Conservation (phyloP, 2,888 invertebrate species). For the Taenaris catops region DNA sequence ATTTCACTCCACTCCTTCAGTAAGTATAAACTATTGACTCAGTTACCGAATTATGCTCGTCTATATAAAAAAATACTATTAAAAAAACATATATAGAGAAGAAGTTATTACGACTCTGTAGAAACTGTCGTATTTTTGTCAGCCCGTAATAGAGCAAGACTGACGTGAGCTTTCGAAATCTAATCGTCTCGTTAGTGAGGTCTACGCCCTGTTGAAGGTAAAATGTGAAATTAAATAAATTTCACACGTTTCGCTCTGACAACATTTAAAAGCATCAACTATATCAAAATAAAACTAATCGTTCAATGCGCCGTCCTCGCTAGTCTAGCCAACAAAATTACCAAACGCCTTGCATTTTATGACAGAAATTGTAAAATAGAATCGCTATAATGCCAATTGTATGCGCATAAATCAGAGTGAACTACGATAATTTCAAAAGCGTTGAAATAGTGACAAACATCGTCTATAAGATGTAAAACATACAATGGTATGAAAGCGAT, state of each 20-base stretch:
- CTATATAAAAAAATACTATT: too few species aligned
- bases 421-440: not conserved
- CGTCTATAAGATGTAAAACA: too few species aligned
- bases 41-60: too few species aligned
- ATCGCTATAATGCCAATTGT: not conserved
- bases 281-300: slow-evolving; percentile 11
- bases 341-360: too few species aligned
- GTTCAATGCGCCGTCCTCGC: slow-evolving; percentile 7
- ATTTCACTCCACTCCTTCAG: too few species aligned
- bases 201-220: slow-evolving; percentile 12
- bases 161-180: slow-evolving; percentile 7
- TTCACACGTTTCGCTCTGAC: slow-evolving; percentile 1
- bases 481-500: too few species aligned
- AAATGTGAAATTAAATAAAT: slow-evolving; percentile 5
- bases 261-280: slow-evolving; percentile 5
- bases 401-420: not conserved
- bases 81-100: too few species aligned
- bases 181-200: slow-evolving; percentile 6
- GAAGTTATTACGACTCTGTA: too few species aligned
- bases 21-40: too few species aligned
- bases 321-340: slow-evolving; percentile 9
- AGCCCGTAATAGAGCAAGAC: slow-evolving; percentile 3
- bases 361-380: too few species aligned
- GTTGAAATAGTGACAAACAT: too few species aligned
- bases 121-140: not conserved